phyloP scores from a whole-genome alignment of 2,888 invertebrate genomes.

The Drosophila kanekoi region DNA sequence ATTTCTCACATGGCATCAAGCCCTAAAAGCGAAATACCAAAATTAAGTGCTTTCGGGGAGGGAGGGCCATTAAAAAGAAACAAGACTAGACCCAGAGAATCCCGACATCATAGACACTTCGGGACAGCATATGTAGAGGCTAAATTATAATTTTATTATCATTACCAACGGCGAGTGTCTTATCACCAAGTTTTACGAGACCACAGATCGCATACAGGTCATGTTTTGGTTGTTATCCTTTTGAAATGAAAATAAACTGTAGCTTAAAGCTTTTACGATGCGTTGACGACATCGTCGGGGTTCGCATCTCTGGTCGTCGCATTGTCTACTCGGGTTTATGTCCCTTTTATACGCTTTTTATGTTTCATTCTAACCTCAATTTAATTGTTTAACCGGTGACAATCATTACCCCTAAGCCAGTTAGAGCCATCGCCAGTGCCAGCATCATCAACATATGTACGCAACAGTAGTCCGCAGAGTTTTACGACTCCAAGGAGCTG shows the following conservation, averaged over 20 bases:
- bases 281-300: constrained; percentile 71
- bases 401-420: constrained; percentile 82
- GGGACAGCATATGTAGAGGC: constrained; percentile 64
- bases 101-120: constrained; percentile 39
- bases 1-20: constrained; percentile 59
- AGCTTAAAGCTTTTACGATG: constrained; percentile 83
- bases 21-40: constrained; percentile 16
- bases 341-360: constrained; percentile 85
- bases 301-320: constrained; percentile 35
- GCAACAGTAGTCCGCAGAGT: constrained; percentile 48
- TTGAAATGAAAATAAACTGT: constrained; percentile 82
- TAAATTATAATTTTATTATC: constrained; percentile 84
- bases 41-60: constrained; percentile 26
- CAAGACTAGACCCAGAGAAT: constrained; percentile 16
- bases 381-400: constrained; percentile 86
- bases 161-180: constrained; percentile 78
- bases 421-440: constrained; percentile 9
- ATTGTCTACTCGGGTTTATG: constrained; percentile 76
- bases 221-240: constrained; percentile 60
- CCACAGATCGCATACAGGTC: constrained; percentile 70
- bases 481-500: constrained; percentile 78
- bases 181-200: constrained; percentile 80
- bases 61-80: constrained; percentile 23
- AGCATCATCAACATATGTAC: constrained; percentile 61
- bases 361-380: constrained; percentile 85